These are phyloP conservation scores for Brachyalestes nurse DNA, from an alignment of 2,797 vertebrate genomes.

Conservation along the genomic window DNA sequence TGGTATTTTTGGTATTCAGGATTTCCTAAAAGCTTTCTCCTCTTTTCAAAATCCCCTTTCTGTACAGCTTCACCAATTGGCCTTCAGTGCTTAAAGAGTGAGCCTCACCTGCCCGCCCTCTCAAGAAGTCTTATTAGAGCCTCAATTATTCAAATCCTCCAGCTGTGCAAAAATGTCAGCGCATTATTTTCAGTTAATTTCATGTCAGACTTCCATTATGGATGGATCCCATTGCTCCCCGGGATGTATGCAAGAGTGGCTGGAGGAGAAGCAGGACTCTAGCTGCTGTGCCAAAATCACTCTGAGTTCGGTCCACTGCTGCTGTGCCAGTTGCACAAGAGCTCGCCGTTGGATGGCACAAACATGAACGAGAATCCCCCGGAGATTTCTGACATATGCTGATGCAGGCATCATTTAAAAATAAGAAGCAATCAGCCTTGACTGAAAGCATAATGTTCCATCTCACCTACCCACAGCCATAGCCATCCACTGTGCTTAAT, in stretches of 20 bases:
- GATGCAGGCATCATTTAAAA: conserved; percentile 15
- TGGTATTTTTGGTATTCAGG: not conserved
- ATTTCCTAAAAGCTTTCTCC: conserved; percentile 17
- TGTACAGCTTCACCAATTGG: conserved; percentile 28
- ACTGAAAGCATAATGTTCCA: conserved; percentile 6
- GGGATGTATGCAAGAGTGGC: not conserved
- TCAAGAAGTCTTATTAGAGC: conserved; percentile 53
- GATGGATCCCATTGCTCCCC: conserved; percentile 48
- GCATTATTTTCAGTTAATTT: conserved; percentile 60
- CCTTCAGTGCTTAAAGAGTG: conserved; percentile 33
- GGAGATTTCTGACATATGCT: conserved; percentile 15
- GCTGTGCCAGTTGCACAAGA: not conserved
- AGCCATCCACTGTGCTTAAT: not conserved
- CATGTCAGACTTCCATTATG: conserved; percentile 45
- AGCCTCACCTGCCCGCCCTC: conserved; percentile 54
- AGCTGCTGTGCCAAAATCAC: conserved; percentile 3
- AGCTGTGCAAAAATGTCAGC: conserved; percentile 62
- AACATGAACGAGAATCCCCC: not conserved
- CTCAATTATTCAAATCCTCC: conserved; percentile 62
- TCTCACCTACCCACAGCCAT: not conserved
- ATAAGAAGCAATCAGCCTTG: conserved; percentile 23
- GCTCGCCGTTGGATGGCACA: conserved; percentile 1
- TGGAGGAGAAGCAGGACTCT: conserved; percentile 37
- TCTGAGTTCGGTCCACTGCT: not conserved
- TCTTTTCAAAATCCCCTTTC: conserved; percentile 28